Evolutionary conservation across 1,140 invertebrate genomes (phyloP).

Genomic region (Diorhabda sublineata): DNA sequence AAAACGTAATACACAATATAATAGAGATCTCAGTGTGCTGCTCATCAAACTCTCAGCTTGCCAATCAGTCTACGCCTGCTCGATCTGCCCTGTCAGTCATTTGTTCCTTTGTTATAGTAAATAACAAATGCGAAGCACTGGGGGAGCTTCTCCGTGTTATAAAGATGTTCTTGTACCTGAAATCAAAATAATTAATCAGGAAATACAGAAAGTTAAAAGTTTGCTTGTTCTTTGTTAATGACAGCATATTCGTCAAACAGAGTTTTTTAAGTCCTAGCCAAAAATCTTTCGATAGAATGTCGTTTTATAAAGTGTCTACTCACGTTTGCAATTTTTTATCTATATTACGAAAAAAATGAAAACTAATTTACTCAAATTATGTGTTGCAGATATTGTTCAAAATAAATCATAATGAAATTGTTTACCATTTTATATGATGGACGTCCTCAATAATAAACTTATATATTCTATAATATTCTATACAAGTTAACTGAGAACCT

Average conservation of each 20-base stretch:
- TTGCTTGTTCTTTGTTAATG: constrained; percentile 9
- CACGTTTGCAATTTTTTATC: no score
- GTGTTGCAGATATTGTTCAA: no score
- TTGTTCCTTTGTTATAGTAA: constrained; percentile 18
- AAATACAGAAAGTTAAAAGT: constrained; percentile 2
- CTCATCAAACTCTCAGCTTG: constrained; percentile 39
- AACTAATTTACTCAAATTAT: no score
- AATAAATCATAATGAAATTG: no score
- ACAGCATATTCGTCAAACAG: constrained; percentile 9
- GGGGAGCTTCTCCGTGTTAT: constrained; percentile 11
- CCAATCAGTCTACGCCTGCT: constrained; percentile 39
- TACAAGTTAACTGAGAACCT: no score
- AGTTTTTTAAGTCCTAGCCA: not conserved
- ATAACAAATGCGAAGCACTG: constrained; percentile 16
- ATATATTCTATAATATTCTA: no score
- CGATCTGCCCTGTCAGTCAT: constrained; percentile 23
- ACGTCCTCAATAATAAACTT: no score
- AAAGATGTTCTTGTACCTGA: constrained; percentile 21
- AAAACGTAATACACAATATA: constrained; percentile 19
- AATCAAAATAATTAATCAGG: constrained; percentile 20
- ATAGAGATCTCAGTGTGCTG: constrained; percentile 41
- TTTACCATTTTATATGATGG: no score
- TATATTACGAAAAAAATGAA: no score
- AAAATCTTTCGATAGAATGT: no score
- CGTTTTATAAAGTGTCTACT: no score